Base-by-base conservation (phyloP, 1,140 invertebrate genomes). In the Cotesia glomerata region DNA sequence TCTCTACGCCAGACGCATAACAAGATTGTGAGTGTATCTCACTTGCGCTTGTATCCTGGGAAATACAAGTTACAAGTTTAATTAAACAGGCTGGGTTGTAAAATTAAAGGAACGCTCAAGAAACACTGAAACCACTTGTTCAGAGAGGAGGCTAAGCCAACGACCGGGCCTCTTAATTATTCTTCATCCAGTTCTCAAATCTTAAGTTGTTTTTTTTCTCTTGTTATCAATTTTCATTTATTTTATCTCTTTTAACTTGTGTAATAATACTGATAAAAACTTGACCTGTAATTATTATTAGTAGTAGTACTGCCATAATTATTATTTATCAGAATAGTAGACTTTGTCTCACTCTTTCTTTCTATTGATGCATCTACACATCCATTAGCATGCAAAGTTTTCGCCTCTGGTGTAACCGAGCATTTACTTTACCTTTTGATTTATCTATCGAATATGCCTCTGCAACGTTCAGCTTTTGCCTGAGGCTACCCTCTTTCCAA, bases 381-480 rank as follows among this genome's bases (percentile, higher is more conserved):
- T 75, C 81, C 84, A 84, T 86, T 87, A 85, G 85, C 86, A 87
- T 87, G 85, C 82, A 87, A 85, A 85, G 80, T 84, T 81, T 77
- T 81, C 77, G 81, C 85, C 81, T 72, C 75, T 72, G 80, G 84
- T 80, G 80, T 79, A 56, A 80, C 71, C 45, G 39, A 64, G 34
- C 62, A 76, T 75, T 79, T 80, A 84, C 79, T 79, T 74, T 80
- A 32, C 71, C 76, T 77, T 85, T 85, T 87, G 85, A 87, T 87
- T 87, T 86, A 87, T 86, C 80, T 81, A 84, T 82, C 81, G 85
- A 87, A 87, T 86, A 86, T 86, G 84, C 84, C 86, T 82, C 77
- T 74, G 79, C 74, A 63, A 72, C 77, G 76, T 72, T 76, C 77
- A 45, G 62, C 26, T 52, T 18, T 58, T 51, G 34, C 69, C 69